A percentile compares a stretch with the other conserved stretches of the same genome.
These are phyloP conservation scores for Hylaeus anthracinus DNA, from an alignment of 1,140 invertebrate species.

Conservation along the genomic window DNA sequence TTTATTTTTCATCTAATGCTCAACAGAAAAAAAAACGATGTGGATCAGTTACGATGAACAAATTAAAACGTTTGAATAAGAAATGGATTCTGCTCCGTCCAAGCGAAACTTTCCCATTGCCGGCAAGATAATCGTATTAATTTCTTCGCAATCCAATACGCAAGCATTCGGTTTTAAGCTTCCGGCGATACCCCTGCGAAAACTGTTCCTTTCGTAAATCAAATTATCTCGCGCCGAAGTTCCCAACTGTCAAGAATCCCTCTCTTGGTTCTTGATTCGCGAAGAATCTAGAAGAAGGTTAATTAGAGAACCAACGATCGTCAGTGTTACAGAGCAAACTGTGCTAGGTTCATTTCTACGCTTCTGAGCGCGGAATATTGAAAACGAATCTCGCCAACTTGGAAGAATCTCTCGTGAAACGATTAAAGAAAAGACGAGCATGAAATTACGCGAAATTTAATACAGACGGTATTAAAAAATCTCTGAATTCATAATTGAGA, in stretches of 20 bases:
- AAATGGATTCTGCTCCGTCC: background rate
- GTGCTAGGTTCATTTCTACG: slow-evolving; percentile 17
- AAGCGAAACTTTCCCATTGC: background rate
- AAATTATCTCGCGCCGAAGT: slow-evolving; percentile 29
- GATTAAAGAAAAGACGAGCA: background rate
- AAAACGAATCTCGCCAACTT: slow-evolving; percentile 6
- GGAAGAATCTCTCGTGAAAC: background rate
- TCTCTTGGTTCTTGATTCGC: background rate
- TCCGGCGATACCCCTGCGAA: background rate
- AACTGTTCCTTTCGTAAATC: slow-evolving; percentile 19
- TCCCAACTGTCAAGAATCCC: slow-evolving; percentile 25
- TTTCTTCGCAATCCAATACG: background rate
- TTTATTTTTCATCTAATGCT: no score
- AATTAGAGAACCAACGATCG: slow-evolving; percentile 37
- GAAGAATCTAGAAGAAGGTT: slow-evolving; percentile 25
- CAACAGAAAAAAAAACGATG: background rate
- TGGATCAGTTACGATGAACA: no score
- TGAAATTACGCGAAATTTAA: background rate
- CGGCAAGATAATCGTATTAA: background rate
- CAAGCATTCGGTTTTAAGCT: background rate
- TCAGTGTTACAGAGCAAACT: slow-evolving; percentile 43
- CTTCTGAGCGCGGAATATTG: background rate
- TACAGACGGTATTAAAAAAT: background rate
- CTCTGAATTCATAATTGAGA: background rate
- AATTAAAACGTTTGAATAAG: background rate